Conservation (phyloP, 2,797 vertebrate species). For the Helostoma temminkii region DNA sequence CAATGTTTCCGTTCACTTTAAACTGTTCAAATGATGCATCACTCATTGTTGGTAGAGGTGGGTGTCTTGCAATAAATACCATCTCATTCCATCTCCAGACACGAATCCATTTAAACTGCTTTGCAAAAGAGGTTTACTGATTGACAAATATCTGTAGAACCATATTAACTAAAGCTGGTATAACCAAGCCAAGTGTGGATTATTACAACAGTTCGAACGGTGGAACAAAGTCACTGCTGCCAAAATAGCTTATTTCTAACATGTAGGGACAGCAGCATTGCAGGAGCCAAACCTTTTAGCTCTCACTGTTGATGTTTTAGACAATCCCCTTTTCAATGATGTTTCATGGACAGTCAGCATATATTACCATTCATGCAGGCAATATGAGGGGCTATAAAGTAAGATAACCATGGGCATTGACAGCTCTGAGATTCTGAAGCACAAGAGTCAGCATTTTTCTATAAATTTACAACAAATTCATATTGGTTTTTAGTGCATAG, state of each 20-base stretch:
- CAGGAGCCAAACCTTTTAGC: constrained; percentile 8
- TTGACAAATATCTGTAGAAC: constrained; percentile 33
- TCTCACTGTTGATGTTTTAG: neutral
- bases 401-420: neutral
- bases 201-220: constrained; percentile 20
- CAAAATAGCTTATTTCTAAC: constrained; percentile 26
- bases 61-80: constrained; percentile 22
- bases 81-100: constrained; percentile 22
- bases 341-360: constrained; percentile 7
- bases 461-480: neutral
- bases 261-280: neutral
- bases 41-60: neutral
- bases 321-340: neutral
- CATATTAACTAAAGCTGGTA: constrained; percentile 34
- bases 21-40: constrained; percentile 6
- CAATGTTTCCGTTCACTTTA: neutral
- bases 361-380: neutral
- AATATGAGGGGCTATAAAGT: neutral
- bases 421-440: neutral
- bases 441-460: neutral
- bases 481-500: neutral
- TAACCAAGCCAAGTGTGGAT: constrained; percentile 22
- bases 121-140: constrained; percentile 55
- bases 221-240: constrained; percentile 1
- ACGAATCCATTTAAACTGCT: constrained; percentile 37